phyloP scores from a whole-genome alignment of 1,140 invertebrate genomes.

The Bombus vancouverensis region DNA sequence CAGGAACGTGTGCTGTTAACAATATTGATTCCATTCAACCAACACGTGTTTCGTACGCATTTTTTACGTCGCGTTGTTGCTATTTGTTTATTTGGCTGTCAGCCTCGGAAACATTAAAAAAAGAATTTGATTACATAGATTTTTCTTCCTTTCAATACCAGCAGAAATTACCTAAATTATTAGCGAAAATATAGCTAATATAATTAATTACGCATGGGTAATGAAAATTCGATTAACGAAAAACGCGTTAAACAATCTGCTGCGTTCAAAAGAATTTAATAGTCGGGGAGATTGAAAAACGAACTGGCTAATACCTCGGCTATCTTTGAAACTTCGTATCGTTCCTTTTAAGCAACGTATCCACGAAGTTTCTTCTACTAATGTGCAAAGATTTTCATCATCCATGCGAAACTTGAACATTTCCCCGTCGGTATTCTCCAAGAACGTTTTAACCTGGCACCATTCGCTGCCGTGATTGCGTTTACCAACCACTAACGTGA shows the following conservation, averaged over 20 bases:
- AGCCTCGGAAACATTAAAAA: background rate
- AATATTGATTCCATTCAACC: conserved; percentile 35
- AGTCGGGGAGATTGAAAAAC: background rate
- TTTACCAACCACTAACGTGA: conserved; percentile 47
- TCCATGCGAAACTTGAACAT: conserved; percentile 5
- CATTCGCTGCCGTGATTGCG: conserved; percentile 14
- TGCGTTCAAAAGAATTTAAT: background rate
- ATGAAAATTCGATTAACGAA: background rate
- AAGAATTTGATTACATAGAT: background rate
- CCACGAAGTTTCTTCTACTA: background rate
- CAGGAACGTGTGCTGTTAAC: conserved; percentile 32
- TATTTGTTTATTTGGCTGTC: no score
- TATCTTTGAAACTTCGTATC: conserved; percentile 36
- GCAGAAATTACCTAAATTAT: background rate
- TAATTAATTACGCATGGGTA: background rate
- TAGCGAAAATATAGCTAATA: background rate
- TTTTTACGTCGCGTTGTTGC: no score
- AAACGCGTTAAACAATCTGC: no score
- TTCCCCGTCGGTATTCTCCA: background rate
- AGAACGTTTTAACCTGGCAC: conserved; percentile 32
- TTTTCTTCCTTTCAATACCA: background rate
- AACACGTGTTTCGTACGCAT: no score
- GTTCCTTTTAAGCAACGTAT: conserved; percentile 40
- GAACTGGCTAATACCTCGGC: conserved; percentile 24
- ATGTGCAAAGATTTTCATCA: background rate